phyloP scores from a whole-genome alignment of 1,140 invertebrate species.

The Magallana ariakensis region DNA sequence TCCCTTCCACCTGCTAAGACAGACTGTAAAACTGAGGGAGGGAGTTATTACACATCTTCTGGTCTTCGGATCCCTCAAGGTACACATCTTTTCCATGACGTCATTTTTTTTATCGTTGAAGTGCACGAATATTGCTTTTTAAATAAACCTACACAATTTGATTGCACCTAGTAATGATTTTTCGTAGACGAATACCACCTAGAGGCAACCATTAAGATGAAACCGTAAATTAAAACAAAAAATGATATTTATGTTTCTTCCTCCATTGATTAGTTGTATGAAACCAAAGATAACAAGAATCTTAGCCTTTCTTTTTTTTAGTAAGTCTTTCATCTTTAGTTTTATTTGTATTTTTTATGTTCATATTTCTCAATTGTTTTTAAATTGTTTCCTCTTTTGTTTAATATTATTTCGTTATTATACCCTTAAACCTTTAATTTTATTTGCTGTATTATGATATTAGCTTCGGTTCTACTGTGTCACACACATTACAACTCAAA shows the following conservation, averaged over 20 bases:
- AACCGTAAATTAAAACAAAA: not conserved
- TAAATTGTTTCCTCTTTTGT: not conserved
- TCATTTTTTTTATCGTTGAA: slow-evolving; percentile 34
- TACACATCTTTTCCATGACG: slow-evolving; percentile 51
- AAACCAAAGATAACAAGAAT: not conserved
- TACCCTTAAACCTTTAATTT: too few species aligned
- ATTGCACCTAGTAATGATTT: slow-evolving; percentile 14
- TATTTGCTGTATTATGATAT: slow-evolving; percentile 13
- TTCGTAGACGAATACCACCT: slow-evolving; percentile 5
- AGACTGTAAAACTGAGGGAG: slow-evolving; percentile 45
- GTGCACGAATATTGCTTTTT: slow-evolving; percentile 21
- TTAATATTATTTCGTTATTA: not conserved
- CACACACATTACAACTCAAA: slow-evolving; percentile 68
- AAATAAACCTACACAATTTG: slow-evolving; percentile 6
- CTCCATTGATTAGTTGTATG: slow-evolving; percentile 6
- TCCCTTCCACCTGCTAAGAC: slow-evolving; percentile 46
- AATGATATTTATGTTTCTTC: not conserved
- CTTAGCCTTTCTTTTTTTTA: not conserved
- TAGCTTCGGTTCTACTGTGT: slow-evolving; percentile 42
- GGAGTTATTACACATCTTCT: slow-evolving; percentile 61
- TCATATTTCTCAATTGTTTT: not conserved
- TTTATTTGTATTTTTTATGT: not conserved
- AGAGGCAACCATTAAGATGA: slow-evolving; percentile 17
- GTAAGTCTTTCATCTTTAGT: not conserved
- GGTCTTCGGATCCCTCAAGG: slow-evolving; percentile 69